Conservation (phyloP, 2,113 vertebrate species). For the Heterotilapia buettikoferi region DNA sequence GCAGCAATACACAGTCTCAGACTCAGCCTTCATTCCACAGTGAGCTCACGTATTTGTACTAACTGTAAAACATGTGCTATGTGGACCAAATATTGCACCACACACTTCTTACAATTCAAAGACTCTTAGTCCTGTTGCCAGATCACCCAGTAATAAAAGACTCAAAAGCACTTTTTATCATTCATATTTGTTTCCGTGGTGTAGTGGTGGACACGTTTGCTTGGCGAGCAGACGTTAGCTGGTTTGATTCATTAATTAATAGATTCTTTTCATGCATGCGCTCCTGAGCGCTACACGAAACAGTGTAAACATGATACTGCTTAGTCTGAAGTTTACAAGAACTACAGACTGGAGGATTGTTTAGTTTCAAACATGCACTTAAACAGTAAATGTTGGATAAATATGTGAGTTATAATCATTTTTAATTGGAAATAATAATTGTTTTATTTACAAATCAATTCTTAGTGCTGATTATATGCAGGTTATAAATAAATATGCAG, state of each 20-base stretch:
- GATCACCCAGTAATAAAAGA: fast-evolving
- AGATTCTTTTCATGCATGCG: neutral
- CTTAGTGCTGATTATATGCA: neutral
- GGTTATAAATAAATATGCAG: neutral
- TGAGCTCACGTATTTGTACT: conserved; percentile 37
- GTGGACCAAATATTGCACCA: neutral
- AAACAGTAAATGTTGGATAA: neutral
- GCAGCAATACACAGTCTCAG: conserved; percentile 49
- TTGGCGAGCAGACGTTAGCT: neutral
- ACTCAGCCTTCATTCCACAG: conserved; percentile 64
- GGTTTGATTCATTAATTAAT: neutral
- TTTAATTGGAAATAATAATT: neutral
- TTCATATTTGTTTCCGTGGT: fast-evolving
- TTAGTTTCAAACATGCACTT: neutral
- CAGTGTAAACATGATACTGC: neutral
- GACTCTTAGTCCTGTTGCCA: fast-evolving
- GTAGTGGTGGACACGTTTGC: neutral
- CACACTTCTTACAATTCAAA: neutral
- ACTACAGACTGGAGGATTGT: neutral
- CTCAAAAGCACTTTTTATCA: neutral
- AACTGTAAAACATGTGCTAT: neutral
- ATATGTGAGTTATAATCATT: neutral
- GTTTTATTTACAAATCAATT: neutral
- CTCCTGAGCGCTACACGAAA: neutral
- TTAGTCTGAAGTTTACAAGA: neutral